phyloP scores from a whole-genome alignment of 2,888 invertebrate genomes.

The Creontiades dilutus region DNA sequence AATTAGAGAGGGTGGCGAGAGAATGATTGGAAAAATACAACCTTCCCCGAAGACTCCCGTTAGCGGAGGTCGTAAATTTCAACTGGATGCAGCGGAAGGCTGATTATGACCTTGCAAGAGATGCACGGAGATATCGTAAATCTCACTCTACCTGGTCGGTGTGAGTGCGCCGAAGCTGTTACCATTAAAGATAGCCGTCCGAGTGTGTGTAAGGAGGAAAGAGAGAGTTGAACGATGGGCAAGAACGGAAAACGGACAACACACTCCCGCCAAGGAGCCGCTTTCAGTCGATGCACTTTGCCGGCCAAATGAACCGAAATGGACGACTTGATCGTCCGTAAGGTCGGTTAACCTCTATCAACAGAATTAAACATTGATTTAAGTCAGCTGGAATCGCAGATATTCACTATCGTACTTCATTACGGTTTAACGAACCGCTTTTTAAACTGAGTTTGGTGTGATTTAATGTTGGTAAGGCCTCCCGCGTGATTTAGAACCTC shows the following conservation, averaged over 20 bases:
- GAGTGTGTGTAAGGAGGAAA: neutral
- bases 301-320: neutral
- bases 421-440: no score
- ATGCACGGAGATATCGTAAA: conserved; percentile 1
- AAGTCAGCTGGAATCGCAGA: neutral
- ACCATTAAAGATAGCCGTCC: neutral
- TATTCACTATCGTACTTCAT: neutral
- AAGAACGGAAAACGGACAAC: neutral
- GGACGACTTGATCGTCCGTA: neutral
- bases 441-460: no score
- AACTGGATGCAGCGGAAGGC: neutral
- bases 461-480: no score
- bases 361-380: neutral
- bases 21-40: neutral
- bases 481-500: no score
- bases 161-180: neutral
- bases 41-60: conserved; percentile 17
- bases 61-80: neutral
- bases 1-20: no score
- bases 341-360: neutral
- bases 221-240: conserved; percentile 25
- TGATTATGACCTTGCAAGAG: conserved; percentile 11
- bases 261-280: neutral
- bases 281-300: neutral
- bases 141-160: neutral